phyloP scores from a whole-genome alignment of 2,113 vertebrate genomes.

The Oxygymnocypris stewartii region DNA sequence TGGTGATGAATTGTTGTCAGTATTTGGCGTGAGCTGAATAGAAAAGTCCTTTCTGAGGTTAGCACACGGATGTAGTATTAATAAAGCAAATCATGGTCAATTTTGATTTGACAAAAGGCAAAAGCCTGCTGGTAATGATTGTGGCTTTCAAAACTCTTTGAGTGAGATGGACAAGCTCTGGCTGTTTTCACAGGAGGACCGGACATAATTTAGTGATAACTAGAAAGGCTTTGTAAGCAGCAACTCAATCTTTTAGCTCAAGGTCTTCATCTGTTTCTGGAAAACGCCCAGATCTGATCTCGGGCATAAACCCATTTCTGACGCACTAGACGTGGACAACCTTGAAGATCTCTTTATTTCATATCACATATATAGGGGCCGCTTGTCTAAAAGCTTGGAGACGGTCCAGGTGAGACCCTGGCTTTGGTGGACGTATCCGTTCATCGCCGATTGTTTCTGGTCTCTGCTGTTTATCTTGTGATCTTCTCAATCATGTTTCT shows the following conservation, averaged over 20 bases:
- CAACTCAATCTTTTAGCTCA: constrained; percentile 54
- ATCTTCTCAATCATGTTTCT: constrained; percentile 11
- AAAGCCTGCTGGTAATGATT: neutral
- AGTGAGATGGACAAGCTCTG: constrained; percentile 2
- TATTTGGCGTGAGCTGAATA: neutral
- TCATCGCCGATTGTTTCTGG: neutral
- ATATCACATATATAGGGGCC: neutral
- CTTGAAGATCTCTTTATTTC: constrained; percentile 45
- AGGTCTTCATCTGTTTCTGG: constrained; percentile 47
- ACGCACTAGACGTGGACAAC: constrained; percentile 33
- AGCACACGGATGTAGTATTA: neutral
- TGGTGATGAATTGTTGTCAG: neutral
- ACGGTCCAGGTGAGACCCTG: neutral
- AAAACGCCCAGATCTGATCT: constrained; percentile 27
- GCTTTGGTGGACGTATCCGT: neutral
- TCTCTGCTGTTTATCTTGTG: constrained; percentile 52
- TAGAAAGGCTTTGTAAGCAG: constrained; percentile 42
- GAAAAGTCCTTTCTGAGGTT: neutral
- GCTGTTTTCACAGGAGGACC: constrained; percentile 41
- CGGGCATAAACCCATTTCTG: constrained; percentile 29
- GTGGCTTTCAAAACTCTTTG: neutral
- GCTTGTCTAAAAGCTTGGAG: neutral
- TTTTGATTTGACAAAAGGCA: neutral
- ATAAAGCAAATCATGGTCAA: neutral
- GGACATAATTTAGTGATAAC: constrained; percentile 45